A percentile compares a stretch with the other conserved stretches of the same genome.
Evolutionary conservation across 2,113 vertebrate species (phyloP).

Genomic region (Dolichotis patagonum): DNA sequence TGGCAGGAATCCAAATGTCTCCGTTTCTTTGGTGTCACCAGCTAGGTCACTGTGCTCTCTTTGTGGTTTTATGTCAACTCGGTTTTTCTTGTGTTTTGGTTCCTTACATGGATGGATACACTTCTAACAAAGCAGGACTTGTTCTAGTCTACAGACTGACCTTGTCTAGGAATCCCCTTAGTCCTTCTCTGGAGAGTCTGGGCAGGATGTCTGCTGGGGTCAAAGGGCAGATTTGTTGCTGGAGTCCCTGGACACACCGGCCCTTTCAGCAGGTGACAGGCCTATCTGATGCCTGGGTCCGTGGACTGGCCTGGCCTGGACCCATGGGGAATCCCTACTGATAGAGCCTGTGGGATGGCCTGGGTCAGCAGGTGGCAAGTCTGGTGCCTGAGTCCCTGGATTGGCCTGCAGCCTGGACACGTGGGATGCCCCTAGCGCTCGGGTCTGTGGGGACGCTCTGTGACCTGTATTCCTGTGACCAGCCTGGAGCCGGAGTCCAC

Average conservation of each 20-base stretch:
- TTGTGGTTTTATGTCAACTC: not conserved
- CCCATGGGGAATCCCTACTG: not conserved
- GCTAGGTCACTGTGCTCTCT: not conserved
- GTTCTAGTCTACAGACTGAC: not conserved
- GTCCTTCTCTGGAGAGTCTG: not conserved
- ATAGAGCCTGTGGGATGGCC: not conserved
- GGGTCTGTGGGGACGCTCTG: no score
- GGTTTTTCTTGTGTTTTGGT: not conserved
- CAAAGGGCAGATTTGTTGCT: not conserved
- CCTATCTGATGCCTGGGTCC: not conserved
- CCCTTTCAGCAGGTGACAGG: not conserved
- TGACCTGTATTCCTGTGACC: no score
- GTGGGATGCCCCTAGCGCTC: not conserved
- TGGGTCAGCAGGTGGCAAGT: not conserved
- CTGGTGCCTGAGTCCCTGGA: not conserved
- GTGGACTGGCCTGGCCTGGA: not conserved
- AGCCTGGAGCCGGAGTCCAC: not conserved
- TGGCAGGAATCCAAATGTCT: not conserved
- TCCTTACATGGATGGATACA: not conserved
- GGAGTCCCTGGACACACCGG: not conserved
- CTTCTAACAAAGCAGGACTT: not conserved
- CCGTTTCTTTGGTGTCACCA: not conserved
- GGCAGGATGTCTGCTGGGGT: not conserved
- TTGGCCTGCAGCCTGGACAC: not conserved
- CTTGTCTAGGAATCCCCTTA: not conserved